These are phyloP conservation scores for Saiga tatarica DNA, from an alignment of 2,113 vertebrate species.

Conservation along the genomic window DNA sequence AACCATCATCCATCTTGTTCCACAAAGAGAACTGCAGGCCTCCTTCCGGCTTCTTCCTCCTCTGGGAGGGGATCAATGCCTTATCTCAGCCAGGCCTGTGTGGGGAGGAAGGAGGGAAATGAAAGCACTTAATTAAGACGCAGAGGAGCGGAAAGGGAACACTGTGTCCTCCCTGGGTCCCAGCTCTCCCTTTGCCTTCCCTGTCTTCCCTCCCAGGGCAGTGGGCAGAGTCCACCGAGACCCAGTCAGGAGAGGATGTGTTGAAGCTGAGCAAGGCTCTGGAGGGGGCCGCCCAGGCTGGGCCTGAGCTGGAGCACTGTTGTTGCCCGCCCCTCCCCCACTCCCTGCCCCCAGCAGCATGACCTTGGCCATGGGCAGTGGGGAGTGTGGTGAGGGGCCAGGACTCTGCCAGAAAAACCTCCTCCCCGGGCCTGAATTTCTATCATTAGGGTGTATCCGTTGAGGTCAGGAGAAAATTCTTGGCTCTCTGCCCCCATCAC, in stretches of 20 bases:
- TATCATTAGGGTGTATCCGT: neutral
- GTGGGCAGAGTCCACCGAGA: neutral
- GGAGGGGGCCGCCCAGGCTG: neutral
- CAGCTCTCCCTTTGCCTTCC: neutral
- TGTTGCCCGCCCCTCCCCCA: fast-evolving
- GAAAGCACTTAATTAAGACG: conserved; percentile 76
- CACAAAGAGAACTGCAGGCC: conserved; percentile 73
- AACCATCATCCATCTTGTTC: conserved; percentile 81
- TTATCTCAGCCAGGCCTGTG: conserved; percentile 76
- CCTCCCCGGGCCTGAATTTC: neutral
- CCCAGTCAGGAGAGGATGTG: neutral
- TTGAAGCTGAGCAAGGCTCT: neutral
- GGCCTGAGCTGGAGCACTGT: neutral
- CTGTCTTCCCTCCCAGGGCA: neutral
- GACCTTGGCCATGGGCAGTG: neutral
- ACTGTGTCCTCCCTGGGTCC: neutral
- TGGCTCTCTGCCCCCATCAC: neutral
- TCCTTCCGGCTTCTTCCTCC: conserved; percentile 72
- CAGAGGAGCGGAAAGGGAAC: conserved; percentile 61
- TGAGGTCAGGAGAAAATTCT: neutral
- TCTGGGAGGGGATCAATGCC: conserved; percentile 80
- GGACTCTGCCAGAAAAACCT: neutral
- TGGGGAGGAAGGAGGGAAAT: conserved; percentile 65
- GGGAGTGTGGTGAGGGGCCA: too few species aligned
- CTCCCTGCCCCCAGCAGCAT: neutral